Evolutionary conservation across 2,113 vertebrate genomes (phyloP).

Genomic region (Halichoerus grypus): DNA sequence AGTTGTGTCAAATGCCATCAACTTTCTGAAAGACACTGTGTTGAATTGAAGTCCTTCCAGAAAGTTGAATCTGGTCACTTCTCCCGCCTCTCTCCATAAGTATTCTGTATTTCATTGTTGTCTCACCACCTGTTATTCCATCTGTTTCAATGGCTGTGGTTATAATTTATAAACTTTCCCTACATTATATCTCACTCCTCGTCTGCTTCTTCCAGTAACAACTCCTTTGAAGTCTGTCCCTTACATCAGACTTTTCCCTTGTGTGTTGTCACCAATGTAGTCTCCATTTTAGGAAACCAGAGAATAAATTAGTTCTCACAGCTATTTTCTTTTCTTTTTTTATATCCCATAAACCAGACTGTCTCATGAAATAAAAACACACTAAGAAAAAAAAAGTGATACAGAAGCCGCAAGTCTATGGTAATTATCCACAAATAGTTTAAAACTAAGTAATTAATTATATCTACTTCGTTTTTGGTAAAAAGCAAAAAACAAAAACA

Average conservation of each 20-base stretch:
- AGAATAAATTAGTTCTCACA: neutral
- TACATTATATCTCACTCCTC: neutral
- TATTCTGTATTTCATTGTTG: constrained; percentile 52
- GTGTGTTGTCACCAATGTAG: neutral
- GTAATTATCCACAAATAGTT: neutral
- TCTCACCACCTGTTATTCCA: constrained; percentile 78
- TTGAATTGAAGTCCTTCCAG: constrained; percentile 73
- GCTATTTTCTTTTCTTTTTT: neutral
- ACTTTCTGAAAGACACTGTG: constrained; percentile 48
- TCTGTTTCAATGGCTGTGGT: constrained; percentile 51
- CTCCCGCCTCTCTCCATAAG: constrained; percentile 54
- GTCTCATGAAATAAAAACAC: neutral
- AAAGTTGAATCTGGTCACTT: constrained; percentile 65
- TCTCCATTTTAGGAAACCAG: neutral
- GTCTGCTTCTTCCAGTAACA: neutral
- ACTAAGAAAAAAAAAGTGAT: neutral
- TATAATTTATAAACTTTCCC: constrained; percentile 69
- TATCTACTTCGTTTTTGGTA: neutral
- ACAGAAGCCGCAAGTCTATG: neutral
- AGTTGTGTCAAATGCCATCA: constrained; percentile 64
- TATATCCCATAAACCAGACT: neutral
- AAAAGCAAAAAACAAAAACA: neutral
- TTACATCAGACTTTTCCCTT: neutral
- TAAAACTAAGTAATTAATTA: neutral
- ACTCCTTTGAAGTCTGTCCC: neutral